phyloP scores from a whole-genome alignment of 2,888 invertebrate genomes.

The Fabriciana adippe region DNA sequence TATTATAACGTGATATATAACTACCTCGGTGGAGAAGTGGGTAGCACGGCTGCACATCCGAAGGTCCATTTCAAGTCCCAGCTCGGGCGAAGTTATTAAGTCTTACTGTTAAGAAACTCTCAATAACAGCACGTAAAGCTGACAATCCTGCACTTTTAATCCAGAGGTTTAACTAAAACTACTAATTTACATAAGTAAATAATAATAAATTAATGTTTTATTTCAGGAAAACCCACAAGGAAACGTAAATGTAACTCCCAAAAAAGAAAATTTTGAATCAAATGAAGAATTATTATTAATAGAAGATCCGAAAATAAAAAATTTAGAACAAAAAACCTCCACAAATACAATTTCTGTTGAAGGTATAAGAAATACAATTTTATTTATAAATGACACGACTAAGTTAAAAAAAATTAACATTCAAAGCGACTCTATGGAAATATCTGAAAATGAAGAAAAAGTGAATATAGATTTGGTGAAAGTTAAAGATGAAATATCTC shows the following conservation, averaged over 20 bases:
- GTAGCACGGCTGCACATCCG: too few relatives aligned
- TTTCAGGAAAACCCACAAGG: background rate
- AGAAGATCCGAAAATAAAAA: background rate
- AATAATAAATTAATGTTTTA: background rate
- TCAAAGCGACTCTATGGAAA: constrained; percentile 62
- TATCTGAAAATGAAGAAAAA: constrained; percentile 55
- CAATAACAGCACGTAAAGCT: too few relatives aligned
- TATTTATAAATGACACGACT: constrained; percentile 44
- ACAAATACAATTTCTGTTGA: background rate
- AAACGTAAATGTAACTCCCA: background rate
- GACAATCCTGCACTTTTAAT: too few relatives aligned
- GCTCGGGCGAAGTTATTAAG: too few relatives aligned
- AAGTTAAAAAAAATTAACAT: constrained; percentile 44
- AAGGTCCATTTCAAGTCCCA: too few relatives aligned
- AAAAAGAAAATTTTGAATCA: background rate
- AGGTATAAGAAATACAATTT: background rate
- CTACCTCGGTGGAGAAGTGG: too few relatives aligned
- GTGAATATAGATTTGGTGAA: constrained; percentile 57
- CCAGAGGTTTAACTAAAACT: too few relatives aligned
- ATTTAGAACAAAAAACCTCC: background rate
- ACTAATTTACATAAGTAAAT: too few relatives aligned
- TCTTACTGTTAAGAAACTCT: too few relatives aligned
- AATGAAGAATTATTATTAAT: background rate
- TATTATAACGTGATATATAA: background rate
- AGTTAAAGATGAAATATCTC: constrained; percentile 41